A percentile compares a stretch with the other conserved stretches of the same genome.
Evolutionary conservation across 1,140 invertebrate genomes (phyloP).

Genomic region (Aphidius ervi): DNA sequence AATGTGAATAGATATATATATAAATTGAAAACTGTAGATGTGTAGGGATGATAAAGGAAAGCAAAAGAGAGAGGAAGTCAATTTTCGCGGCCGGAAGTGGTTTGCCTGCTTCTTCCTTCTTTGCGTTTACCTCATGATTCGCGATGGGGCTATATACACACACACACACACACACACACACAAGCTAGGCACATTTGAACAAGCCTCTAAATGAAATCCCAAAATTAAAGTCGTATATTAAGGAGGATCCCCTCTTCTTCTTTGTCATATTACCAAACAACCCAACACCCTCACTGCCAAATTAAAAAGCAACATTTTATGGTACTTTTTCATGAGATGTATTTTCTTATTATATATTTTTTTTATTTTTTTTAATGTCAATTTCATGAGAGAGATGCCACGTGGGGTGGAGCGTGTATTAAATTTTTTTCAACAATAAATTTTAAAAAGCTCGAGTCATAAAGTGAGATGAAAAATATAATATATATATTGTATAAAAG

Average conservation of each 20-base stretch:
- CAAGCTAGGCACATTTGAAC: constrained; percentile 12
- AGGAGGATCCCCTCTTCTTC: constrained; percentile 26
- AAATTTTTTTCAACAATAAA: neutral
- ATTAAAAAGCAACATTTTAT: constrained; percentile 53
- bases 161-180: neutral
- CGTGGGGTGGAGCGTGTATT: neutral
- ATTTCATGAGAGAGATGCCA: too few species aligned
- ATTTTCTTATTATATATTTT: too few species aligned
- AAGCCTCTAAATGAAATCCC: constrained; percentile 45
- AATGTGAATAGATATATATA: too few species aligned
- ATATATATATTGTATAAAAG: too few species aligned
- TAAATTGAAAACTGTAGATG: too few species aligned
- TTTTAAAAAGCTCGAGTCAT: neutral
- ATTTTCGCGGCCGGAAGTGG: constrained; percentile 48
- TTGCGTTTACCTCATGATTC: neutral
- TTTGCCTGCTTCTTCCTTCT: constrained; percentile 28
- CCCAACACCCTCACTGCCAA: constrained; percentile 33
- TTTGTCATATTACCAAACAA: constrained; percentile 52
- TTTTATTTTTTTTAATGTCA: too few species aligned
- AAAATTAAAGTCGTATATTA: constrained; percentile 54
- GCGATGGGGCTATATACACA: too few species aligned
- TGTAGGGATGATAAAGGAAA: constrained; percentile 21
- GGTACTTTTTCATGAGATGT: constrained; percentile 15
- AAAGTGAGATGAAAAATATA: too few species aligned
- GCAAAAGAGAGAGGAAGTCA: constrained; percentile 41